Conservation (phyloP, 1,140 invertebrate genomes). For the Drosophila sp. region DNA sequence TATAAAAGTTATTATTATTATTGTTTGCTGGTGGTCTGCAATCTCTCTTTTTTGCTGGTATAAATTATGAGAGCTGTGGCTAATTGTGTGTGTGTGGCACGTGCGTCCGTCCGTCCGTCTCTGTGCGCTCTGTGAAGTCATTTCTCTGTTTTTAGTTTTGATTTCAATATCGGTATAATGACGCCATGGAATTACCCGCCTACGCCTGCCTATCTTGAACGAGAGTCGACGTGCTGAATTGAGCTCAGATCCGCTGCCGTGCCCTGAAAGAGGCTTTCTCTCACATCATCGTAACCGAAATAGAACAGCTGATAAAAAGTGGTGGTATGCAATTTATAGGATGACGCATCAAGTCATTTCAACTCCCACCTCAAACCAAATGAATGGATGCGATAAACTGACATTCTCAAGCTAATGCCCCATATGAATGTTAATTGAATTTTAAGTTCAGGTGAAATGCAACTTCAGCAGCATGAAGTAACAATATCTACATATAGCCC, state of each 20-base stretch:
- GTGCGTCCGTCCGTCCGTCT: background rate
- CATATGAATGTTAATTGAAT: background rate
- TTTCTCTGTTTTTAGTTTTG: slow-evolving; percentile 18
- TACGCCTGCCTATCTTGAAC: slow-evolving; percentile 20
- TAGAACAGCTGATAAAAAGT: slow-evolving; percentile 43
- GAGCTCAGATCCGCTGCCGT: background rate
- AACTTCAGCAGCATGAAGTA: too few species aligned
- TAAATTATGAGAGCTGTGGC: slow-evolving; percentile 29
- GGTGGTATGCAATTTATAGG: slow-evolving; percentile 20
- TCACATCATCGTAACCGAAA: slow-evolving; percentile 27
- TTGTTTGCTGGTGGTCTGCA: background rate
- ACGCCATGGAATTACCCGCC: slow-evolving; percentile 36
- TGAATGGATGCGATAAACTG: background rate
- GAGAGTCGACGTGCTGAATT: background rate
- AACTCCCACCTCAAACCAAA: background rate
- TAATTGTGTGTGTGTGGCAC: background rate
- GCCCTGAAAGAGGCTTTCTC: background rate
- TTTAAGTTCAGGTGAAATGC: too few species aligned
- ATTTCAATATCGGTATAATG: slow-evolving; percentile 28
- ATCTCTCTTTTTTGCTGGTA: slow-evolving; percentile 3
- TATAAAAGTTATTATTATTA: too few species aligned
- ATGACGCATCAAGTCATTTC: background rate
- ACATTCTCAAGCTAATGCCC: background rate
- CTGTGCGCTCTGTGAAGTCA: slow-evolving; percentile 41
- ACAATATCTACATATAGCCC: too few species aligned